Evolutionary conservation across 2,113 vertebrate genomes (phyloP).

Genomic region (Uropsilus gracilis): DNA sequence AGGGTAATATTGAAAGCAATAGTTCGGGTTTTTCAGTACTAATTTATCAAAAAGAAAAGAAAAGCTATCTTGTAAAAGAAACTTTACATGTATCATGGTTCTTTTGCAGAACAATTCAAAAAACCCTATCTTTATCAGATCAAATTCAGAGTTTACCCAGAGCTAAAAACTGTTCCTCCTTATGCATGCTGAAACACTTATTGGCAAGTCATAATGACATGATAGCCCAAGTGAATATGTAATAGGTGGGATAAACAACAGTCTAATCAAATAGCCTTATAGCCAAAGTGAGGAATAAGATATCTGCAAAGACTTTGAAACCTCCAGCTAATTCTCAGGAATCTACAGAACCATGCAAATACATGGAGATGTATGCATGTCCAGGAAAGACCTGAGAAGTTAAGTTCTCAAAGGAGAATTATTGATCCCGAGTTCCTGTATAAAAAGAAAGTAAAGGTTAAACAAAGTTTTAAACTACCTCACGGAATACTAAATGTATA

Average conservation of each 20-base stretch:
- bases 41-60: no score
- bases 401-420: no score
- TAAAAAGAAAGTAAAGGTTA: no score
- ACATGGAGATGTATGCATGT: background rate
- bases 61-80: no score
- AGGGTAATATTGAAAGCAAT: background rate
- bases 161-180: background rate
- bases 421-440: no score
- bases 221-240: background rate
- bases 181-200: background rate
- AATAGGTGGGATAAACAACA: background rate
- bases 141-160: background rate
- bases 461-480: no score
- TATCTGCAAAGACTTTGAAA: background rate
- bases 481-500: no score
- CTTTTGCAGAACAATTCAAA: background rate
- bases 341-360: background rate
- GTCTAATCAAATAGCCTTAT: background rate
- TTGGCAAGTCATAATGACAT: background rate
- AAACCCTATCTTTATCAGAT: background rate
- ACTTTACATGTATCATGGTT: background rate
- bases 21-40: background rate
- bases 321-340: background rate
- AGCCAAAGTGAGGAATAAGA: background rate
- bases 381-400: background rate